phyloP scores from a whole-genome alignment of 2,888 invertebrate species.

The Drosophila peninsularis region DNA sequence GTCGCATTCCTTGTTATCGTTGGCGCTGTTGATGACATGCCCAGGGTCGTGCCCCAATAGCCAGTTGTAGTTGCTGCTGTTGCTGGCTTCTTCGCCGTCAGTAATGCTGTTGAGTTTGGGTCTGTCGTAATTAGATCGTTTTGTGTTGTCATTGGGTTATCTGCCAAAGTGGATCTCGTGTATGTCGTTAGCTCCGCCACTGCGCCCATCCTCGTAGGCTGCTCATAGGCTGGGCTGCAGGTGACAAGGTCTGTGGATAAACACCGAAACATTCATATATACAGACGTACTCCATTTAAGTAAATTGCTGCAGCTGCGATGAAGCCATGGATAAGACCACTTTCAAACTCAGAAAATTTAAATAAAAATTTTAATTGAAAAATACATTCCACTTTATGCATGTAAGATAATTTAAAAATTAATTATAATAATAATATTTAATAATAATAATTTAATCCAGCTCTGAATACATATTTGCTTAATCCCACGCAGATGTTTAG shows the following conservation, averaged over 20 bases:
- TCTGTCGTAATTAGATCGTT: conserved; percentile 76
- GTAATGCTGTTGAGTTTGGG: conserved; percentile 58
- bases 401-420: too few relatives aligned
- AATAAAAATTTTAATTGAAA: too few relatives aligned
- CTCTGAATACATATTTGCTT: not conserved
- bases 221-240: conserved; percentile 54
- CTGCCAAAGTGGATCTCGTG: conserved; percentile 74
- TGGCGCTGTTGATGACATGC: conserved; percentile 64
- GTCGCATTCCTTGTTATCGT: conserved; percentile 38
- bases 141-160: conserved; percentile 76
- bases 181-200: conserved; percentile 54
- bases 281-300: conserved; percentile 28
- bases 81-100: conserved; percentile 56
- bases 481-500: not conserved
- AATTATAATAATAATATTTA: too few relatives aligned
- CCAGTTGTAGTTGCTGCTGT: conserved; percentile 26
- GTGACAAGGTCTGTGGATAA: conserved; percentile 66
- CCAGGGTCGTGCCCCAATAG: conserved; percentile 45
- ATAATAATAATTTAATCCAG: too few relatives aligned
- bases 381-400: too few relatives aligned
- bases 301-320: conserved; percentile 25
- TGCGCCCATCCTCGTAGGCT: conserved; percentile 7
- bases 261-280: conserved; percentile 27
- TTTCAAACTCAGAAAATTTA: too few relatives aligned
- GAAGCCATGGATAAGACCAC: conserved; percentile 25